A percentile compares a stretch with the other conserved stretches of the same genome.
phyloP scores from a whole-genome alignment of 2,888 invertebrate species.

The Diadegma fenestrale region DNA sequence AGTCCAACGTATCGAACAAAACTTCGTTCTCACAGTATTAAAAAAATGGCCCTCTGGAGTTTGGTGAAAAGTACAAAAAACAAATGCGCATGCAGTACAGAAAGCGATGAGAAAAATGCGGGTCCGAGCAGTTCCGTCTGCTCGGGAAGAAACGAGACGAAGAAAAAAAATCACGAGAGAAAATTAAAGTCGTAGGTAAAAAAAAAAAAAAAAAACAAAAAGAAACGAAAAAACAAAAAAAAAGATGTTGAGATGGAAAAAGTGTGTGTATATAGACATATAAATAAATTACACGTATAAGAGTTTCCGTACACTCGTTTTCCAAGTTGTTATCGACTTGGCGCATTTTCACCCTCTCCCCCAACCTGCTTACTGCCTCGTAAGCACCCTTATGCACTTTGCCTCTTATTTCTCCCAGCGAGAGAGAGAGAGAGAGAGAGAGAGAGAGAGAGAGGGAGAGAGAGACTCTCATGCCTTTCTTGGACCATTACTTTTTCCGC shows the following conservation, averaged over 20 bases:
- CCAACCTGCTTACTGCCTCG: slow-evolving; percentile 24
- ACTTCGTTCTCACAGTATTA: no score
- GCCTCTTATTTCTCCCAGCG: not conserved
- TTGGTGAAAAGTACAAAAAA: no score
- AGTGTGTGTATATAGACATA: not conserved
- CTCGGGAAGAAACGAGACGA: not conserved
- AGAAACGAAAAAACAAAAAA: not conserved
- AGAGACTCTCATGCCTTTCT: slow-evolving; percentile 35
- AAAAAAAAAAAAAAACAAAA: slow-evolving; percentile 2
- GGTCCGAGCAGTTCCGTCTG: not conserved
- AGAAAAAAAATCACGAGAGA: slow-evolving; percentile 11
- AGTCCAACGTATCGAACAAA: no score
- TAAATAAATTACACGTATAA: slow-evolving; percentile 20
- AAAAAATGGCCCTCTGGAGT: no score
- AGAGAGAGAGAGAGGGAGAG: not conserved
- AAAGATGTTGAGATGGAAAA: not conserved
- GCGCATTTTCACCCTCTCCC: slow-evolving; percentile 56
- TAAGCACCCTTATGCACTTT: slow-evolving; percentile 25
- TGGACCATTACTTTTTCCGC: slow-evolving; percentile 64
- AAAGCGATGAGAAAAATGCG: slow-evolving; percentile 40
- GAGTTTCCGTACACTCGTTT: slow-evolving; percentile 47
- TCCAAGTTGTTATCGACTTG: slow-evolving; percentile 68
- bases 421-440: no score
- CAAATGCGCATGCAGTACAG: no score
- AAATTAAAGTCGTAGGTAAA: slow-evolving; percentile 17